Evolutionary conservation across 2,888 invertebrate genomes (phyloP).

Genomic region (Calameuta filiformis): DNA sequence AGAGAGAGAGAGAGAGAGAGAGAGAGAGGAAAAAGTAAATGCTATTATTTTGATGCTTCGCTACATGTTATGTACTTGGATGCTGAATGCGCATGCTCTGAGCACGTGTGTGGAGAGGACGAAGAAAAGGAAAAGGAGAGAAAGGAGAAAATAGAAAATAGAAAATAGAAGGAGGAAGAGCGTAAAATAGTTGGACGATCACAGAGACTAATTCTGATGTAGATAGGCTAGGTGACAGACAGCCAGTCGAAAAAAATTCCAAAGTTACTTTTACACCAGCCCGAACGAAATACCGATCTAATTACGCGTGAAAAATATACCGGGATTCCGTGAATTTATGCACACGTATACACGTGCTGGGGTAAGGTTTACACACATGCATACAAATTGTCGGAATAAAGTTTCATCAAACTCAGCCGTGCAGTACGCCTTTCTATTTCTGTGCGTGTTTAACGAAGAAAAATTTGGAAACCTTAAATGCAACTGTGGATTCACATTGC

Average conservation of each 20-base stretch:
- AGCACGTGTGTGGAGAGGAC: not conserved
- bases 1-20: constrained; percentile 9
- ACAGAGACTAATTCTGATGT: not conserved
- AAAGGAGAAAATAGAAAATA: not conserved
- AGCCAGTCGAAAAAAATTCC: not conserved
- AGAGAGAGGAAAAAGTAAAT: not conserved
- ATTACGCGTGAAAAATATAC: not conserved
- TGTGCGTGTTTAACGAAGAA: not conserved
- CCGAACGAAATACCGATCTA: not conserved
- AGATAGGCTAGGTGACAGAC: not conserved
- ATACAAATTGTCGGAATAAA: not conserved
- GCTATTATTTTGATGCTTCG: not conserved
- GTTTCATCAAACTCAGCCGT: not conserved
- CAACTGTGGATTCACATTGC: not conserved
- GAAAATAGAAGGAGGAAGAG: not conserved
- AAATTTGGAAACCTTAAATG: not conserved
- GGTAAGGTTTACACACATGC: not conserved
- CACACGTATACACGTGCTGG: not conserved
- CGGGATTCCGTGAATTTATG: not conserved
- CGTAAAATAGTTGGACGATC: not conserved
- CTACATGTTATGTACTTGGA: not conserved
- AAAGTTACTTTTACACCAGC: not conserved
- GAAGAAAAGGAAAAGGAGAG: not conserved
- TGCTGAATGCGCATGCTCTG: not conserved
- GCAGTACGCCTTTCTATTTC: not conserved